Conservation (phyloP, 2,888 invertebrate genomes). For the Apamea sordens region DNA sequence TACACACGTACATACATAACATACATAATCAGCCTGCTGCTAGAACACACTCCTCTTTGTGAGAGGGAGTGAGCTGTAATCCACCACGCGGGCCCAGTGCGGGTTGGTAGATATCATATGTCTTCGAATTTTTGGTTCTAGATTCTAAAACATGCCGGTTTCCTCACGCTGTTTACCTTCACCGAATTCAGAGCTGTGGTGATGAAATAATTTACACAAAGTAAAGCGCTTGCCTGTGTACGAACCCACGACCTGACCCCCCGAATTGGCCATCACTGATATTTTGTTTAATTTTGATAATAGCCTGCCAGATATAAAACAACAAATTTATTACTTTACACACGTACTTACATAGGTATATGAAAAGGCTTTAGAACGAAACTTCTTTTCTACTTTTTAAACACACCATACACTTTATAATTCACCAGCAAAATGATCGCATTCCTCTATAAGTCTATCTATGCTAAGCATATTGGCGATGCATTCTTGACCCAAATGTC, state of each 20-base stretch:
- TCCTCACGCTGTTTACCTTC: no score
- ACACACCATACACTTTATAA: not conserved
- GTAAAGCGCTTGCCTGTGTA: not conserved
- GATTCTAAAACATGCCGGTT: no score
- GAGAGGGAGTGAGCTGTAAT: no score
- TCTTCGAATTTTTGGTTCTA: no score
- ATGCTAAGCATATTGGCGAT: constrained; percentile 25
- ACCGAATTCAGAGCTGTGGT: no score
- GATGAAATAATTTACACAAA: not conserved
- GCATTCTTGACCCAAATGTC: constrained; percentile 49
- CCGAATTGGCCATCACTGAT: not conserved
- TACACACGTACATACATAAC: no score
- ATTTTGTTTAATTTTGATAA: constrained; percentile 29
- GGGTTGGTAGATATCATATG: no score
- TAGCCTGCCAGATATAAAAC: constrained; percentile 41
- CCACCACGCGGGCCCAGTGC: no score
- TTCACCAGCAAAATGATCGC: not conserved
- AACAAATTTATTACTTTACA: constrained; percentile 40
- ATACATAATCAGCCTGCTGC: no score
- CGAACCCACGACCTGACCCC: not conserved
- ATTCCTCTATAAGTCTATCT: not conserved
- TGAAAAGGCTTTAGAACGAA: no score
- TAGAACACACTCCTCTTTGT: no score
- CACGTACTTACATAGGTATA: no score
- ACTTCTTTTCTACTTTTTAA: not conserved